A percentile compares a stretch with the other conserved stretches of the same genome.
phyloP scores from a whole-genome alignment of 2,113 vertebrate genomes.

The Pristiophorus japonicus region DNA sequence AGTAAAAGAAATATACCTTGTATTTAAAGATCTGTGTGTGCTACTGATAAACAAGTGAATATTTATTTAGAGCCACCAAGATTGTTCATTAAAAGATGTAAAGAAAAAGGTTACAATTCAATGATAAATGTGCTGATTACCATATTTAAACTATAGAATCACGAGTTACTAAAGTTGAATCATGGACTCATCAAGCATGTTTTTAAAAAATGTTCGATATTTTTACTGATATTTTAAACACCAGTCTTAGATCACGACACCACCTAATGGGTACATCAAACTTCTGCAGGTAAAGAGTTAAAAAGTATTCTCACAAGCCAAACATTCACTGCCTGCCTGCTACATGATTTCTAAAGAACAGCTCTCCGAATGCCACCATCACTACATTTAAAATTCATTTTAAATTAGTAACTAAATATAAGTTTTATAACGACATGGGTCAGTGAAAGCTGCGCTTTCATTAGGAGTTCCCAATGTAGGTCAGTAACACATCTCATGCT shows the following conservation, averaged over 20 bases:
- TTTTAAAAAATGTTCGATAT: neutral
- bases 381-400: conserved; percentile 33
- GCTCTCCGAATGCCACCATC: conserved; percentile 15
- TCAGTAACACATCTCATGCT: conserved; percentile 27
- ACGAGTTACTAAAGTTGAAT: neutral
- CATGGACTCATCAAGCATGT: neutral
- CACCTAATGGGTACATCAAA: neutral
- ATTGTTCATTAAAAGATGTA: neutral
- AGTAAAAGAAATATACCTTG: neutral
- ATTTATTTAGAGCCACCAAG: neutral
- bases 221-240: neutral
- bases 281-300: conserved; percentile 2
- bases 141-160: neutral
- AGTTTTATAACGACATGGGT: conserved; percentile 28
- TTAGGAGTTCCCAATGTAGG: conserved; percentile 33
- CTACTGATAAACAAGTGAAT: neutral
- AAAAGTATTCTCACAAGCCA: neutral
- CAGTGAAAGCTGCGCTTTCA: conserved; percentile 32
- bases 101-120: neutral
- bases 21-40: neutral
- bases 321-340: neutral
- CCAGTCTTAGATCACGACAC: neutral
- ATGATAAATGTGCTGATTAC: neutral
- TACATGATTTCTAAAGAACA: conserved; percentile 5
- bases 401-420: conserved; percentile 36